Evolutionary conservation across 2,797 vertebrate species (phyloP), one percentile per base, ranked within the genome.

Genomic region (Menidia menidia): DNA sequence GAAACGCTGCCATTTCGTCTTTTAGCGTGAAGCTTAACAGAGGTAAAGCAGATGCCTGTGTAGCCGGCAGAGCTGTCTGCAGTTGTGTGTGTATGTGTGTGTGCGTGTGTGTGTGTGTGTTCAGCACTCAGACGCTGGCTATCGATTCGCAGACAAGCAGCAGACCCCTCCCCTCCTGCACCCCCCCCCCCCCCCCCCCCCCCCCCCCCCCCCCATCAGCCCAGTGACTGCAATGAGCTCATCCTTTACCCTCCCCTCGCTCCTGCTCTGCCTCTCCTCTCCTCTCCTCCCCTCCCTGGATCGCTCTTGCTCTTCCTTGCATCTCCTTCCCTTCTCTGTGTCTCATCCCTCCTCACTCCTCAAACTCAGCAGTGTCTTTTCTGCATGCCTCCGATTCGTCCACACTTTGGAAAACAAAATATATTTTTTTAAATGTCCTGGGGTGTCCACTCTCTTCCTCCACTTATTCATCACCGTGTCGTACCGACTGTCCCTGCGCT

Each of bases 171-270:
- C 80, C 77, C 60, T 51, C 58, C 42, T 18, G 30, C 61, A 62
- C 51, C 62, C 74, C 70, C 50, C 60, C 73, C 71, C 33, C 55
- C 47, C 31, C 35, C 82, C 47, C 33, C 32, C 82, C 65, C 35
- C 82, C 44, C 33, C 32, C 82, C 65, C 82, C 82, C 69, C 88
- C 93, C 87, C 78, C 95, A 94, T 95, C 94, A 80, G 92, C 94
- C 90, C 92, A 87, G 93, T 94, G 94, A 95, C 95, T 96, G 96
- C 96, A 95, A 96, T 98, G 97, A 97, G 95, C 96, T 97, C 97
- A 97, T 96, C 96, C 91, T 92, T 89, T 82, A 80, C 80, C 82
- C 68, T 62, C 79, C 48, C 42, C 16, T n/a, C 60, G 9, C 54
- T 63, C 19, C 31, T 60, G 43, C 56, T 18, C 25, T 25, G 25